phyloP scores from a whole-genome alignment of 2,113 vertebrate genomes.

The Lates calcarifer region DNA sequence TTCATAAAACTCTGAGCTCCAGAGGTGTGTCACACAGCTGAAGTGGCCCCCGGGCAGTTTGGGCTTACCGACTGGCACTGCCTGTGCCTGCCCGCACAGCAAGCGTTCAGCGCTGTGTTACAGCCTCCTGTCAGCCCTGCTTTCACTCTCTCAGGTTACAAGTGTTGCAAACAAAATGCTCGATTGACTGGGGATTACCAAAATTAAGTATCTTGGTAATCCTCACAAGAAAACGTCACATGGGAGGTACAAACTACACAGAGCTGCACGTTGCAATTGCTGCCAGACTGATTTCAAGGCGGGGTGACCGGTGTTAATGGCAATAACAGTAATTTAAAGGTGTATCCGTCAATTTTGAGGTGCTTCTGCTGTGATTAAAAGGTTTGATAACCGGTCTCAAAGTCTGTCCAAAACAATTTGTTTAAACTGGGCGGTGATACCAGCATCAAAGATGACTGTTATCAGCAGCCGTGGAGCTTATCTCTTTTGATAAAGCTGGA shows the following conservation, averaged over 20 bases:
- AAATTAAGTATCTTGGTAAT: background rate
- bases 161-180: conserved; percentile 32
- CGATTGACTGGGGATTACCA: background rate
- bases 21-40: conserved; percentile 32
- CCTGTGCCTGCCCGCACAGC: conserved; percentile 7
- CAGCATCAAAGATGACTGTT: background rate
- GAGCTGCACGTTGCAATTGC: background rate
- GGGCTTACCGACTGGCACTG: conserved; percentile 6
- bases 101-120: background rate
- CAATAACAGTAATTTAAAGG: conserved; percentile 56
- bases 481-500: conserved; percentile 22
- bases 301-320: conserved; percentile 17
- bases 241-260: background rate
- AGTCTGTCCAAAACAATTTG: conserved; percentile 41
- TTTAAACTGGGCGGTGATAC: conserved; percentile 17
- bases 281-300: conserved; percentile 9
- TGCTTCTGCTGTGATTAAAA: conserved; percentile 32
- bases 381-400: conserved; percentile 41
- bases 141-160: conserved; percentile 45
- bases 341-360: conserved; percentile 28
- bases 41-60: background rate
- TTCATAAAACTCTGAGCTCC: background rate
- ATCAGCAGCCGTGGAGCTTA: conserved; percentile 32
- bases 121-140: conserved; percentile 10
- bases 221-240: background rate